phyloP scores from a whole-genome alignment of 2,797 vertebrate species.

The Brotula barbata region DNA sequence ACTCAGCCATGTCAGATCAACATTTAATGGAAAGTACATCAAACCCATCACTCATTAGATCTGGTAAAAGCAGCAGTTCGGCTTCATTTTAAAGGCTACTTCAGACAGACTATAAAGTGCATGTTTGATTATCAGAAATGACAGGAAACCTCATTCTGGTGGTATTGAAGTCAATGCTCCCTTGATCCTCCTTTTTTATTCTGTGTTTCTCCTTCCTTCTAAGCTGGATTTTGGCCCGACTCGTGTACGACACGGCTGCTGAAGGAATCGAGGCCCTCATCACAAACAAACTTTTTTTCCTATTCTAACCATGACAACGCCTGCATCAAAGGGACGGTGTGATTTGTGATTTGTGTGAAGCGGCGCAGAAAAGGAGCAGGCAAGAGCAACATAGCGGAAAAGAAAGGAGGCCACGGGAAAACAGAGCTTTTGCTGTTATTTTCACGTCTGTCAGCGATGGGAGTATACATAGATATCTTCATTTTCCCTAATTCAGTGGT shows the following conservation, averaged over 20 bases:
- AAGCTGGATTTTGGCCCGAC: slow-evolving; percentile 19
- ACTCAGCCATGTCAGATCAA: slow-evolving; percentile 12
- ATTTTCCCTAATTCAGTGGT: too few relatives aligned
- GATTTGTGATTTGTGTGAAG: background rate
- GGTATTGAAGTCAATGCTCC: background rate
- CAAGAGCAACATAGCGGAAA: slow-evolving; percentile 2
- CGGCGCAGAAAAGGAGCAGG: background rate
- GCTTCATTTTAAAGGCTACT: background rate
- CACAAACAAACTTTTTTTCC: background rate
- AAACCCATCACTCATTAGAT: too few relatives aligned
- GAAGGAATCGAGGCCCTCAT: slow-evolving; percentile 3
- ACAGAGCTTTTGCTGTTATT: too few relatives aligned
- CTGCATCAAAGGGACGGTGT: background rate
- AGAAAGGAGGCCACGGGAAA: background rate
- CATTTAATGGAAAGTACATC: background rate
- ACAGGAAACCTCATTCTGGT: background rate
- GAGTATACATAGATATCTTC: too few relatives aligned
- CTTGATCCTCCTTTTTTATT: background rate
- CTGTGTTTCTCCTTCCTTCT: background rate
- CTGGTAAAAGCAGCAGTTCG: too few relatives aligned
- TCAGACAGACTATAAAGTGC: background rate
- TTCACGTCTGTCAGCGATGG: too few relatives aligned
- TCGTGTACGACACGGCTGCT: slow-evolving; percentile 23
- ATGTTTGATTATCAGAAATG: background rate
- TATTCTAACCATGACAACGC: background rate